Evolutionary conservation across 1,140 invertebrate genomes (phyloP), one percentile per base, ranked within the genome.

Genomic region (Cherax quadricarinatus): DNA sequence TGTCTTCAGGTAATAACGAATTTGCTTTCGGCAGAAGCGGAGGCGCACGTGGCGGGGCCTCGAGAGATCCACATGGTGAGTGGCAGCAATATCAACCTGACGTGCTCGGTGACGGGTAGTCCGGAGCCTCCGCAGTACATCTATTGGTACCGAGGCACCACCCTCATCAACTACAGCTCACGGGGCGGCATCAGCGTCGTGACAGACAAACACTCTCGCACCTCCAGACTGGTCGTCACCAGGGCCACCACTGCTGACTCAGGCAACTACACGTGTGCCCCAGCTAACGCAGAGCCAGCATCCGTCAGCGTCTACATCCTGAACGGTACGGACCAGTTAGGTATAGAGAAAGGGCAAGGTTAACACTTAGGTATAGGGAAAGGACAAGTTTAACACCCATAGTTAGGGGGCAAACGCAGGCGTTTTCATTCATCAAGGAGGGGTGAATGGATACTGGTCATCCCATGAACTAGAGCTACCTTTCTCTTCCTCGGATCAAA

Each of bases 121-220:
- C 97, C 98, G 0, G 97, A 98, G 93, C 97, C 98, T n/a, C 98
- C 98, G 70, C 97, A 96, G 94, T 98, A 98, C 95, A 98, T 98
- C 95, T 98, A 98, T 95, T 98, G 98, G 98, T 98, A 98, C 95
- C 97, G 97, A 93, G 98, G 97, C 87, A 96, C 96, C 16, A 96
- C 97, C 94, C 97, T 98, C 92, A 97, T 98, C 94, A 98, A 98
- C 96, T 98, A 98, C 95, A 94, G 60, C 88, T 94, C 87, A 24
- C 73, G 94, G 97, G 83, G 94, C 24, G 98, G 98, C 16, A 98
- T 99, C 94, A 98, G 97, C 94, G 96, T 99, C 94, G 98, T 98
- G 95, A 98, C 98, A 2, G 98, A 98, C 95, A 98, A 98, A 95
- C 85, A 87, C 10, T 98, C 97, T 6, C 97, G 98, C 94, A 96